Evolutionary conservation across 37 sponge, comb jelly and placozoan species (phyloP), one percentile per base, ranked within the genome.

Genomic region (Ianthella basta): DNA sequence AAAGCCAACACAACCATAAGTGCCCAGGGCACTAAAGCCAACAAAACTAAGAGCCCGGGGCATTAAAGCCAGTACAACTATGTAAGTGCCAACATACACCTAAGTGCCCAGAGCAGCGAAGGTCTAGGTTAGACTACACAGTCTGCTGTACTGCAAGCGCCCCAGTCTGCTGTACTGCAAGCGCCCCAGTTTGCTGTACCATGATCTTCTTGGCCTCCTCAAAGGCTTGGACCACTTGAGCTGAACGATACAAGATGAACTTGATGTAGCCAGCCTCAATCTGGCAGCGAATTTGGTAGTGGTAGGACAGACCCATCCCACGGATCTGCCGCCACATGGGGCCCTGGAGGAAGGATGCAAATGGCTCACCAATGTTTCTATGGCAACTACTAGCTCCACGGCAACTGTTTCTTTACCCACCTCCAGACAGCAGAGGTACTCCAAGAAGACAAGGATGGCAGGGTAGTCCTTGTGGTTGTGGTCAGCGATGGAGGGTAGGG

Each of bases 291-390:
- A 96, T 86, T 56, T 88, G 88, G 82, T 96, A 98, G 86, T 91
- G 84, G 67, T 98, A 98, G 63, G 97, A 85, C 55, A 98, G 91
- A 19, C 99, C 99, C 85, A 91, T 83, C 20, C 98, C 98, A 21
- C 98, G 72, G 57, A 98, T 85, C 91, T 96, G 92, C 14, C 94
- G 83, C 98, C 98, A 98, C 91, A 98, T 78, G 24, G 96, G 98
- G 80, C 98, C 98, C 96, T 97, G 85, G 0, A 24, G 77, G 69
- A 61, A 68, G 63, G 56, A 34, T 41, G 65, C 59, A 29, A 77
- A 56, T 73, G 30, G 20, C 34, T 27, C 6, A 44, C 50, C 50
- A 44, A 8, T 44, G 78, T 38, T 74, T 38, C 78, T 74, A 74
- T 74, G 35, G 24, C 10, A 25, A 39, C 36, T 44, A 8, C 50